Percentiles rank a stretch among this genome's conserved stretches.
Evolutionary conservation across 2,888 invertebrate genomes (phyloP).

Genomic region (Syrphus vitripennis): DNA sequence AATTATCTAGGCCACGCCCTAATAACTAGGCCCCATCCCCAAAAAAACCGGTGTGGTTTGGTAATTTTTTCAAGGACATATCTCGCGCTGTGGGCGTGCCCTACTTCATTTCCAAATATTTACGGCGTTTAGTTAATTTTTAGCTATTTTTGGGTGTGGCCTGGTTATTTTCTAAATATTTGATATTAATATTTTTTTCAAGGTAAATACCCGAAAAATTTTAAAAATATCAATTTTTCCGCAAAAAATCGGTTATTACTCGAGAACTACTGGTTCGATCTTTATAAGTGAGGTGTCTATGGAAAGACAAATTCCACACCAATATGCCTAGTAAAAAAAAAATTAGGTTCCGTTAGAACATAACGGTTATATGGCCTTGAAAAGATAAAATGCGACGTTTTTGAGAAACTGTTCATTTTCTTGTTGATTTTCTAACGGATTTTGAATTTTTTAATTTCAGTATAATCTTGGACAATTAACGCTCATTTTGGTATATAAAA

Average conservation of each 20-base stretch:
- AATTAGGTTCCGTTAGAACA: background rate
- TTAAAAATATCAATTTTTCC: background rate
- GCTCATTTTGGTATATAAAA: background rate
- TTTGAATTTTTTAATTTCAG: background rate
- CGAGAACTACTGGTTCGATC: background rate
- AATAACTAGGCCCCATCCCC: too few species aligned
- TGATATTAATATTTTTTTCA: too few species aligned
- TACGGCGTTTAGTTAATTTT: too few species aligned
- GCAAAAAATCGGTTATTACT: background rate
- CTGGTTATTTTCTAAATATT: too few species aligned
- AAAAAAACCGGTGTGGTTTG: too few species aligned
- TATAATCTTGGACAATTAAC: background rate
- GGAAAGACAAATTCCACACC: background rate
- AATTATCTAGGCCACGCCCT: too few species aligned
- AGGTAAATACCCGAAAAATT: background rate
- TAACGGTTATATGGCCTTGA: background rate
- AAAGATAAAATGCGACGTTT: background rate
- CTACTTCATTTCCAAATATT: too few species aligned
- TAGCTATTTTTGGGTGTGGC: too few species aligned
- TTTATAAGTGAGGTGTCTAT: background rate
- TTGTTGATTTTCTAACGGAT: background rate
- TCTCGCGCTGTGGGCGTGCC: too few species aligned
- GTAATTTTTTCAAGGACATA: too few species aligned
- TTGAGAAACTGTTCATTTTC: background rate
- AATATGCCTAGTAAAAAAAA: fast-evolving